Evolutionary conservation across 2,888 invertebrate genomes (phyloP).

Genomic region (Geophilus truncorum): DNA sequence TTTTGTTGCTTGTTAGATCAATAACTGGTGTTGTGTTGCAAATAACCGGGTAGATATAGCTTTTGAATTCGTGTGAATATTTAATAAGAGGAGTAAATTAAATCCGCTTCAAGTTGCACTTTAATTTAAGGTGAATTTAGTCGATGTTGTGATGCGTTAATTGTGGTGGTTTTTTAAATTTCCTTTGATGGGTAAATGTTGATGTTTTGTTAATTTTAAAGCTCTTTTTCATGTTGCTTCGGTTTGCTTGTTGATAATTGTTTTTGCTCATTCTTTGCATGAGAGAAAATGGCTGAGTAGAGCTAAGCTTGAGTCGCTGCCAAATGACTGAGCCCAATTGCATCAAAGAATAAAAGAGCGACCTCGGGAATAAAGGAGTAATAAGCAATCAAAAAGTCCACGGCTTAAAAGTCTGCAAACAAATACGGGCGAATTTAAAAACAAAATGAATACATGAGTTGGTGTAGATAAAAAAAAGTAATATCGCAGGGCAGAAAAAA

Average conservation of each 20-base stretch:
- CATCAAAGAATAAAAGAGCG: background rate
- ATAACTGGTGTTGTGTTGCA: background rate
- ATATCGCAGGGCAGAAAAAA: background rate
- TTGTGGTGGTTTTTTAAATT: background rate
- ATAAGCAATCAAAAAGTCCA: constrained; percentile 2
- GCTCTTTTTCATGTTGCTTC: background rate
- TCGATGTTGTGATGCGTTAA: background rate
- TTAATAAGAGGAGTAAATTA: background rate
- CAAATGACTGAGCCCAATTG: constrained; percentile 13
- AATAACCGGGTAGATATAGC: background rate
- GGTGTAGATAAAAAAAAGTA: background rate
- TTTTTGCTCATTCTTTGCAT: constrained; percentile 27
- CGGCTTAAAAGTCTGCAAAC: background rate
- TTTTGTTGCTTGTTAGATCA: background rate
- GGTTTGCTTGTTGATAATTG: constrained; percentile 15
- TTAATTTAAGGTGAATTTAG: background rate
- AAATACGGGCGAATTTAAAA: background rate
- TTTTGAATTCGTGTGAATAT: background rate
- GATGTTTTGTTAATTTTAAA: background rate
- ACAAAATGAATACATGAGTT: constrained; percentile 1
- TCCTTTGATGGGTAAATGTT: background rate
- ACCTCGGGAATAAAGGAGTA: background rate
- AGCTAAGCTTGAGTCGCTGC: constrained; percentile 22
- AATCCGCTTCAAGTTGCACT: background rate
- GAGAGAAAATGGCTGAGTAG: constrained; percentile 14